Evolutionary conservation across 2,888 invertebrate species (phyloP).

Genomic region (Stenoptilia bipunctidactyla): DNA sequence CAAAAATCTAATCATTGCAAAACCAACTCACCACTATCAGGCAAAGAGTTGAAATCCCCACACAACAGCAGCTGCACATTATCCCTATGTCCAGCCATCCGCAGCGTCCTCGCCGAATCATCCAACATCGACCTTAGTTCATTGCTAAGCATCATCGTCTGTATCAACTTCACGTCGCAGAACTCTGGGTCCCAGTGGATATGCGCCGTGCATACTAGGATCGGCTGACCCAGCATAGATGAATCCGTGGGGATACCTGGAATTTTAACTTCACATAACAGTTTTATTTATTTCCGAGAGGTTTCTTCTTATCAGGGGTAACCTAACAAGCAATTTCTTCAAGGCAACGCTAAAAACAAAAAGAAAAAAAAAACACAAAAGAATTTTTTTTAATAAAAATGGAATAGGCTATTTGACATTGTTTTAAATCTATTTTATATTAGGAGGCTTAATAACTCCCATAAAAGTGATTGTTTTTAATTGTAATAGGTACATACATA

Average conservation of each 20-base stretch:
- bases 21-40: constrained; percentile 88
- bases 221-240: constrained; percentile 83
- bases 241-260: constrained; percentile 81
- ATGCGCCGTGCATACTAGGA: constrained; percentile 97
- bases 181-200: constrained; percentile 99
- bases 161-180: constrained; percentile 98
- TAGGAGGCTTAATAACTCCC: no score
- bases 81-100: constrained; percentile 78
- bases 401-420: no score
- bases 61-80: constrained; percentile 94
- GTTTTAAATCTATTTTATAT: no score
- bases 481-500: no score
- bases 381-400: no score
- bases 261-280: no score
- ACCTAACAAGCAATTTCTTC: no score
- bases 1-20: background rate
- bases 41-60: constrained; percentile 98
- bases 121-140: constrained; percentile 91
- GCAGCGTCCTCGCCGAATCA: constrained; percentile 85
- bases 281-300: no score
- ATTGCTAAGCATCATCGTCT: constrained; percentile 98
- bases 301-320: no score
- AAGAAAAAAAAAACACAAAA: no score
- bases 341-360: no score
- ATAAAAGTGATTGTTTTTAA: no score